Base-by-base conservation (phyloP, 2,113 vertebrate species). In the Uria lomvia region DNA sequence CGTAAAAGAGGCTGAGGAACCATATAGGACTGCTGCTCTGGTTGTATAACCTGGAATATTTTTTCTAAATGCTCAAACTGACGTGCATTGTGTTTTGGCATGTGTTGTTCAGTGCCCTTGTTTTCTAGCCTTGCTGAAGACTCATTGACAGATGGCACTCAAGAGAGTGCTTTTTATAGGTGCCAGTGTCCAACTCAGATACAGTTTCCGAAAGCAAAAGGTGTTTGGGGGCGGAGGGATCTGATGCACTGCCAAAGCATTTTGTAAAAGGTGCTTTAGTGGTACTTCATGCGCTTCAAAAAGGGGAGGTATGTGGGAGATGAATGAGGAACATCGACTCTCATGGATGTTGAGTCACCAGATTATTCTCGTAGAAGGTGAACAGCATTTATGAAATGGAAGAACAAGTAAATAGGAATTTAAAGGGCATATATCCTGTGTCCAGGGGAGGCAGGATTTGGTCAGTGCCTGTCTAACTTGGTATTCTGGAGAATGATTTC, bases 141-240 rank as follows among this genome's bases (percentile, higher is more conserved):
- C 94, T 96, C 88, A 92, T 82, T 97, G 96, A 84, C 72, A 94
- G 80, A 65, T 90, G 86, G 78, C 95, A 90, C 81, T 94, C 92
- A 92, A 88, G 88, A 95, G 92, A 80, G 86, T 79, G 92, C 96
- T 97, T 98, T 98, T 98, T 97, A 97, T 94, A 98, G 97, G 81
- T 91, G 77, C 73, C 84, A 66, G 86, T 72, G 90, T 95, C 96
- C 90, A 6, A 94, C 49, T 85, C 94, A 45, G 29, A 91, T 91
- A 75, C 22, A 86, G 83, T 94, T 97, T 96, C 86, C 88, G 92
- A 97, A 97, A 97, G 81, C 40, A 94, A 94, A 97, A 93, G 94
- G 84, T 94, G 93, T 87, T 94, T 97, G 94, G 88, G 81, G 87
- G 72, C 86, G 93, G 96, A 97, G 95, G 72, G 59, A 92, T 97